Evolutionary conservation across 2,113 vertebrate species (phyloP), one percentile per base, ranked within the genome.

Genomic region (mouse (Mus musculus)): DNA sequence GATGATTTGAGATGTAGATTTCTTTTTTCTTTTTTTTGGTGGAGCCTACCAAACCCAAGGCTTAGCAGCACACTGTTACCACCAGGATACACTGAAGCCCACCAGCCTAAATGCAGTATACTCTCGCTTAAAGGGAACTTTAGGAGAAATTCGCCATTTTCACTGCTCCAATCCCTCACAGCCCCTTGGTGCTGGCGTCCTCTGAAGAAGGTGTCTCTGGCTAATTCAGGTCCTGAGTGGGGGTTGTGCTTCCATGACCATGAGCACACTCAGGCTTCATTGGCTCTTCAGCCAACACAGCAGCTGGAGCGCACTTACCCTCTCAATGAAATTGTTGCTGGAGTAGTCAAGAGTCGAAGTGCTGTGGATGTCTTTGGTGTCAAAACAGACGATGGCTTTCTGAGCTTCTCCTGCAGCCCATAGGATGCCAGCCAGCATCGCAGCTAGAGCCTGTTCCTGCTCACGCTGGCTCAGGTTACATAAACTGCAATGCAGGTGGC

Each of bases 401-500:
- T 76, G 93, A 5, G 98, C 95, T 36, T 98, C 98, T 39, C 99
- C 99, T 0, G 99, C 98, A 59, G 97, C 98, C 99, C 99, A 99
- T n/a, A 99, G 98, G 92, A 97, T 98, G 93, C 98, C 98, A 0
- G 98, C 94, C 76, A 99, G 89, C 0, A 98, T 98, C 0, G 12
- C 73, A 0, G 98, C 99, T 97, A 99, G 96, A 0, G 98, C 99
- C 36, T 12, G 88, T 0, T 98, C 97, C 95, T 99, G 99, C 7
- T 99, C 98, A 67, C 9, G 76, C 33, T 13, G 93, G 61, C 98
- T 98, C 0, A 99, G 26, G 17, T 93, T 90, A 49, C 82, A 0
- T n/a, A 99, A 97, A 89, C 99, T 99, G 96, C 0, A 4, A 56
- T 0, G 7, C 2, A 69, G 69, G 56, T 46, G 46, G 7, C 0